Base-by-base conservation (phyloP, 2,888 invertebrate species). In the Synergus itoensis region DNA sequence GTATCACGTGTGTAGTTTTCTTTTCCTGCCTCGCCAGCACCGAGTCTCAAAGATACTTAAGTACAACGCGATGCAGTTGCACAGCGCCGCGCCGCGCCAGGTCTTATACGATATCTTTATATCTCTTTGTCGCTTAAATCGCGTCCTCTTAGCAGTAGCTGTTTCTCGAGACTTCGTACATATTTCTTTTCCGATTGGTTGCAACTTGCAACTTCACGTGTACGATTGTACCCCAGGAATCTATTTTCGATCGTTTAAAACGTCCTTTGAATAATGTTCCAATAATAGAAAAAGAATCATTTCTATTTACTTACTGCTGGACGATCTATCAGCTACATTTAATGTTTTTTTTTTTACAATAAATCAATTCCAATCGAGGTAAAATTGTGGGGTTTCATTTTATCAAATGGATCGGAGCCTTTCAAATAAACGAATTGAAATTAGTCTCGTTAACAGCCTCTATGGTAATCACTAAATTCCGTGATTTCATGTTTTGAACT, bases 1-100 rank as follows among this genome's bases (percentile, higher is more conserved):
- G 81, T 77, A 83, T 81, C 81, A 83, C 77, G 77, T 62, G 14
- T 53, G 73, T 78, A 80, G 79, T 83, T 82, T 83, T 83, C 83
- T 82, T 73, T 73, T 73, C 73, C 77, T 63, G 79, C 63, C 65
- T 41, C 57, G 77, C 63, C 21, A 77, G 77, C 64, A 78, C 40
- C 76, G 57, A 79, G 75, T 36, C 64, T 65, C 65, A 53, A 40
- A 57, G 63, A 73, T 73, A 73, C 73, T 57, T 73, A 57, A 40
- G 53, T 73, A 73, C 48, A 73, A 73, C 75, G 48, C 63, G 64
- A 64, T 76, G 77, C 83, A 81, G 81, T 81, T 83, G 83, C 80
- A 75, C 76, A 48, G 40, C 77, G 48, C 78, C 76, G 83, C 84
- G 86, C 84, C 81, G 78, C 80, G 85, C 83, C 73, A 53, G 36